Evolutionary conservation across 2,888 invertebrate species (phyloP), one percentile per base, ranked within the genome.

Genomic region (Acronicta alni): DNA sequence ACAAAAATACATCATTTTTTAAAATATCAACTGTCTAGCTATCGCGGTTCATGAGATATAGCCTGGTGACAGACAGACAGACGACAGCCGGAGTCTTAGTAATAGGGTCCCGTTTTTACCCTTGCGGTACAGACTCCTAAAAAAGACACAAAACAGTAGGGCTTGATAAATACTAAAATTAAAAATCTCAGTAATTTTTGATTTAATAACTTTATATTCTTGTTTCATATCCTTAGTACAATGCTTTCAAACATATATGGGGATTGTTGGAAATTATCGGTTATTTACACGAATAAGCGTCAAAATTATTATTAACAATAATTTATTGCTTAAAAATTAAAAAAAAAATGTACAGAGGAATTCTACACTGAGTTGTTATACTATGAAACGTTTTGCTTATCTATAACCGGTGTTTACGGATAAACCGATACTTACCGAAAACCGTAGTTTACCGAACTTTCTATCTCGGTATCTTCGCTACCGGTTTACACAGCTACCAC

Each of bases 291-390:
- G 20, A 71, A 75, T 63, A 60, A 76, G 57, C 46, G 30, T 41
- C 42, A 66, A 64, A 67, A 57, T 57, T 51, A 57, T 64, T 32
- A 38, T 57, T 53, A 67, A 72, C 59, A 75, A 80, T 80, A 81
- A 81, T 81, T 81, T 81, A 81, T 82, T 81, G 74, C 74, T 78
- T 81, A 76, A 73, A 75, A 76, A 54, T 78, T 43, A 65, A 49
- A 59, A 72, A n/a, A 81, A 80, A 75, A 80, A 78, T 72, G 57
- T 75, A 77, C 63, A 67, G 20, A 49, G 49, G 53, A 69, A 58
- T 53, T 54, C 78, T 80, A 77, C 62, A 67, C 38, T 67, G 59
- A 57, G 35, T 45, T 61, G 49, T 69, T 62, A 77, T 39, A 57
- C 73, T 76, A 75, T 53, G 30, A 53, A n/a, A 67, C 44, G 52